phyloP scores from a whole-genome alignment of 2,113 vertebrate species.

The Thalassarche chlororhynchos region DNA sequence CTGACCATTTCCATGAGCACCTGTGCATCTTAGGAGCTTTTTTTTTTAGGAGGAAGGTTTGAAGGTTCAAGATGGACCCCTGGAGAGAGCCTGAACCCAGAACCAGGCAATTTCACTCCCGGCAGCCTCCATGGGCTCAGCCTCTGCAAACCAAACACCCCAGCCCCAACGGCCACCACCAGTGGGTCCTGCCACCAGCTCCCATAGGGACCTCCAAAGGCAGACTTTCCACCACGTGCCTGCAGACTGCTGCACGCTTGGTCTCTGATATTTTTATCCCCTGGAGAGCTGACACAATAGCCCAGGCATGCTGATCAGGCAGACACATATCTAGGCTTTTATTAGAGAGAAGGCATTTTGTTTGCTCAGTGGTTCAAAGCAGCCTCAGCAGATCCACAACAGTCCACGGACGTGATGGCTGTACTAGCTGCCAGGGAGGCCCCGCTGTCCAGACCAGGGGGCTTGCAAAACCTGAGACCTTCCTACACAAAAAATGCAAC shows the following conservation, averaged over 20 bases:
- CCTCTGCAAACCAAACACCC: not conserved
- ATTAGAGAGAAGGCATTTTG: not conserved
- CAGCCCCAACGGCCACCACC: not conserved
- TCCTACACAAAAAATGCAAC: not conserved
- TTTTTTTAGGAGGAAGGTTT: not conserved
- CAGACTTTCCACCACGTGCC: not conserved
- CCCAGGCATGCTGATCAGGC: not conserved
- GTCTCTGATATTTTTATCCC: not conserved
- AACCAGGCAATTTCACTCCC: rapidly evolving
- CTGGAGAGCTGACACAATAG: not conserved
- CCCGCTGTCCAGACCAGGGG: no score
- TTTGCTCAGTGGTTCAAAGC: not conserved
- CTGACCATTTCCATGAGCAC: not conserved
- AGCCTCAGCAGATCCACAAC: not conserved
- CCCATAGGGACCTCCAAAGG: not conserved
- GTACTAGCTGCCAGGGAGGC: not conserved
- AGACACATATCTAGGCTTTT: not conserved
- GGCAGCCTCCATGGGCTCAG: not conserved
- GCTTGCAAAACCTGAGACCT: not conserved
- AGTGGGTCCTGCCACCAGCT: not conserved
- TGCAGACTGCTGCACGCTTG: not conserved
- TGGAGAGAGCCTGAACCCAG: not conserved
- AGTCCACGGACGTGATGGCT: rapidly evolving
- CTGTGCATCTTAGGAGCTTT: not conserved
- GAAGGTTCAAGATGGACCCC: not conserved